Evolutionary conservation across 2,797 vertebrate species (phyloP).

Genomic region (Austrolebias charrua): DNA sequence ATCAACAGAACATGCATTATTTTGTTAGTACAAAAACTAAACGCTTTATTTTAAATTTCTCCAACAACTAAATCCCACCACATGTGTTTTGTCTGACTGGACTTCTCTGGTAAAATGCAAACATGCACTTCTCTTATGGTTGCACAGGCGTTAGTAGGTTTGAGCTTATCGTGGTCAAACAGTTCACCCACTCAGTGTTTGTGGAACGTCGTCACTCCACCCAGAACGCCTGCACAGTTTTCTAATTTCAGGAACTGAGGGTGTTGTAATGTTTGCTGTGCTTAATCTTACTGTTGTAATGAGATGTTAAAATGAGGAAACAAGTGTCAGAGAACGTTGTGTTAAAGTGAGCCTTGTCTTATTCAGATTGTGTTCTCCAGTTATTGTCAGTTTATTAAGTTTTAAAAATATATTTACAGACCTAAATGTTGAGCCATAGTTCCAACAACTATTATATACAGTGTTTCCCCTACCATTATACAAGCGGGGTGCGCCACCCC

Average conservation of each 20-base stretch:
- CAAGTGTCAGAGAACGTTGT: not conserved
- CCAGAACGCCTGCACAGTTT: not conserved
- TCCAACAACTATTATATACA: too few relatives aligned
- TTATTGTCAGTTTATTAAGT: too few relatives aligned
- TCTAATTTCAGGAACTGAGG: slow-evolving; percentile 10
- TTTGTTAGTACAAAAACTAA: not conserved
- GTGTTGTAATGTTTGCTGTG: slow-evolving; percentile 25
- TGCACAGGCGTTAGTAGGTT: slow-evolving; percentile 21
- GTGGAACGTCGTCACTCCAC: slow-evolving; percentile 19
- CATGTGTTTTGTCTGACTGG: too few relatives aligned
- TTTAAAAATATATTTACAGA: too few relatives aligned
- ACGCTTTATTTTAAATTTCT: not conserved
- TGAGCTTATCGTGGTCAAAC: slow-evolving; percentile 20
- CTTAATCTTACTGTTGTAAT: not conserved
- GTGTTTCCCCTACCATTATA: too few relatives aligned
- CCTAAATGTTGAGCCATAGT: too few relatives aligned
- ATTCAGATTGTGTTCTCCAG: not conserved
- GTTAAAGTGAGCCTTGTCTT: not conserved
- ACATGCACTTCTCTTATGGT: slow-evolving; percentile 13
- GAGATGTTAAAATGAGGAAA: not conserved
- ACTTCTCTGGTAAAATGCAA: not conserved
- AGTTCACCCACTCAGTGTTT: slow-evolving; percentile 30
- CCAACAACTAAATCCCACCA: not conserved
- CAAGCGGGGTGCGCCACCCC: too few relatives aligned
- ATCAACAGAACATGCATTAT: not conserved